Evolutionary conservation across 2,888 invertebrate genomes (phyloP), one percentile per base, ranked within the genome.

Genomic region (Tetramorium bicarinatum): DNA sequence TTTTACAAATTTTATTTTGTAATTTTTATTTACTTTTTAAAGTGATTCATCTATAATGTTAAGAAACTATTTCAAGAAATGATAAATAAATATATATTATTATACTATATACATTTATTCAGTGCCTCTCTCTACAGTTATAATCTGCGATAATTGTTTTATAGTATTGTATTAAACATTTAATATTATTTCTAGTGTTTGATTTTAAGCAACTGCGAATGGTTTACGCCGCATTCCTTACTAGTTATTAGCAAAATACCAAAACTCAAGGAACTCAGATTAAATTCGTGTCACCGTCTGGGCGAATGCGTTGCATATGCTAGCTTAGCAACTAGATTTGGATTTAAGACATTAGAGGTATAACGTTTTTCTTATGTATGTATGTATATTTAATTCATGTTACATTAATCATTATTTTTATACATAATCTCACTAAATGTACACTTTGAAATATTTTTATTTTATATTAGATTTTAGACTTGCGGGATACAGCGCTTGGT

Each of bases 291-390:
- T 91, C 95, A 94, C 79, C 95, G 96, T 69, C 95, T 98, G 86
- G 95, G 96, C 0, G 97, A 97, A 93, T 97, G 97, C 91, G 96
- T 97, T 21, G 97, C 97, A 0, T 98, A 98, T 94, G 96, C 97
- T 0, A 97, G 97, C 91, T 96, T 98, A 82, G 97, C 97, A 0
- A 96, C 97, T 0, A 95, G 97, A 88, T 97, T 97, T 92, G 98
- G 98, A 0, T 98, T 97, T 93, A 95, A 95, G 88, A 93, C 95
- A 1, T 94, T 97, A 1, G 95, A 95, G 95, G 96, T 96, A 91
- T 38, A 13, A 47, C 59, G 1, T 80, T 34, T 66, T 59, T 25
- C 18, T 64, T 59, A 15, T 6, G 2, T 49, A 7, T n/a, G 1
- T 66, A 1, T 41, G 8, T 9, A 34, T 34, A 34, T n/a, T 61